A percentile compares a stretch with the other conserved stretches of the same genome.
Conservation (phyloP, 1,140 invertebrate genomes). For the Drosophila persimilis region DNA sequence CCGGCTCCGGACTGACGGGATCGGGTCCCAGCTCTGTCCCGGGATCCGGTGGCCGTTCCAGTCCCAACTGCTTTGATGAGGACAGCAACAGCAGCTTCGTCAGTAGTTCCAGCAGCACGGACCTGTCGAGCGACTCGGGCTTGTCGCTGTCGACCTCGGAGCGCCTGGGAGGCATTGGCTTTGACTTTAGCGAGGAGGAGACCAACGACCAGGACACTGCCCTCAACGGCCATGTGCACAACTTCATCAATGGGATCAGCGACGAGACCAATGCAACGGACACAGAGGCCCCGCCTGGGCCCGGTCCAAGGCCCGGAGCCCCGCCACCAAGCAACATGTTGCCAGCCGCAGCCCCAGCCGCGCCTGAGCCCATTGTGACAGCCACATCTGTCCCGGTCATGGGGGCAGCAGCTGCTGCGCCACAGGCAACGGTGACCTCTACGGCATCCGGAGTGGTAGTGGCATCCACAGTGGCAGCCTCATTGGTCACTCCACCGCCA, state of each 20-base stretch:
- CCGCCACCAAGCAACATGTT: neutral
- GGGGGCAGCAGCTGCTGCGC: neutral
- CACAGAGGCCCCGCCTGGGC: slow-evolving; percentile 6
- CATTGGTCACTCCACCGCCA: neutral
- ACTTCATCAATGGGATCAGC: slow-evolving; percentile 80
- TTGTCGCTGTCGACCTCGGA: slow-evolving; percentile 40
- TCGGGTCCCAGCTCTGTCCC: too few relatives aligned
- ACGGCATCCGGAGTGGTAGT: too few relatives aligned
- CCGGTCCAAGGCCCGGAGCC: slow-evolving; percentile 2
- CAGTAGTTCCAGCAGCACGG: slow-evolving; percentile 18
- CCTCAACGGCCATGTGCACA: slow-evolving; percentile 76
- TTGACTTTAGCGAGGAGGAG: slow-evolving; percentile 74
- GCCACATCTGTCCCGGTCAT: neutral
- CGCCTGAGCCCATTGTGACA: neutral
- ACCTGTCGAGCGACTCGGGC: slow-evolving; percentile 35
- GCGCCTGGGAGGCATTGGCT: slow-evolving; percentile 43
- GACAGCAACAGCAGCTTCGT: slow-evolving; percentile 33
- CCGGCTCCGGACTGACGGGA: slow-evolving; percentile 11
- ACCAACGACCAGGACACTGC: slow-evolving; percentile 62
- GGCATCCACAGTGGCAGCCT: too few relatives aligned
- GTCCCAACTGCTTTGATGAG: slow-evolving; percentile 63
- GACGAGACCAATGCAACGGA: slow-evolving; percentile 54
- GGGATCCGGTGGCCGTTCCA: neutral
- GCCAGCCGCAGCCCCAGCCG: neutral
- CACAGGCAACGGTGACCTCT: too few relatives aligned